Evolutionary conservation across 1,140 invertebrate species (phyloP).

Genomic region (Planococcus citri): DNA sequence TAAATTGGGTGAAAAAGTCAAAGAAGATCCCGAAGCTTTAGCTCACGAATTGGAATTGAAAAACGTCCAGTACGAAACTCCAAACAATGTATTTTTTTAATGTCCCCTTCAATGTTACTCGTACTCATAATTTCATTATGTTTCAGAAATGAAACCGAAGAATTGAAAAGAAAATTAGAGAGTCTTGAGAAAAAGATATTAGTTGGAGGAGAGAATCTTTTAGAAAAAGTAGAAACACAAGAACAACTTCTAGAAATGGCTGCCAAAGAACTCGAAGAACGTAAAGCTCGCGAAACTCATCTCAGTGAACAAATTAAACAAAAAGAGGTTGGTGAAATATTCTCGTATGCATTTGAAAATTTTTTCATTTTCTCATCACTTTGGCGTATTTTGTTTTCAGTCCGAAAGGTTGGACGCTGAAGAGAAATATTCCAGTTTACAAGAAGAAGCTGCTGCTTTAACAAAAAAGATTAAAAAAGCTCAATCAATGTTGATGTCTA

Average conservation of each 20-base stretch:
- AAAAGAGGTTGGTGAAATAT: constrained; percentile 52
- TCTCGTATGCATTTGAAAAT: background rate
- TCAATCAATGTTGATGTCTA: constrained; percentile 61
- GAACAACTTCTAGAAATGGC: constrained; percentile 80
- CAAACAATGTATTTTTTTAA: background rate
- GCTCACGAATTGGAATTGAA: constrained; percentile 21
- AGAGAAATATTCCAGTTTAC: constrained; percentile 85
- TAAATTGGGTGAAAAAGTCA: constrained; percentile 24
- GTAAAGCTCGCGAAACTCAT: constrained; percentile 68
- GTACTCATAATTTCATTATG: background rate
- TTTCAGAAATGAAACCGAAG: constrained; percentile 41
- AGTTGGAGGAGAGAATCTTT: constrained; percentile 93
- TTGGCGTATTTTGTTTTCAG: constrained; percentile 33
- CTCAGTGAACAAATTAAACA: constrained; percentile 67
- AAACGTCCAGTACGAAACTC: constrained; percentile 15
- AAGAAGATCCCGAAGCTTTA: constrained; percentile 19
- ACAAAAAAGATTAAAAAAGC: constrained; percentile 88
- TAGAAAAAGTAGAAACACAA: constrained; percentile 94
- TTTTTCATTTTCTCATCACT: background rate
- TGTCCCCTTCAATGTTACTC: background rate
- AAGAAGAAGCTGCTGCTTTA: constrained; percentile 85
- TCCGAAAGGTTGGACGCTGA: constrained; percentile 89
- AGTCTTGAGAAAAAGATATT: constrained; percentile 91
- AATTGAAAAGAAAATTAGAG: constrained; percentile 69
- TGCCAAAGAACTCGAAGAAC: constrained; percentile 74